A percentile compares a stretch with the other conserved stretches of the same genome.
phyloP scores from a whole-genome alignment of 1,140 invertebrate species.

The Ctenoplectra terminalis region DNA sequence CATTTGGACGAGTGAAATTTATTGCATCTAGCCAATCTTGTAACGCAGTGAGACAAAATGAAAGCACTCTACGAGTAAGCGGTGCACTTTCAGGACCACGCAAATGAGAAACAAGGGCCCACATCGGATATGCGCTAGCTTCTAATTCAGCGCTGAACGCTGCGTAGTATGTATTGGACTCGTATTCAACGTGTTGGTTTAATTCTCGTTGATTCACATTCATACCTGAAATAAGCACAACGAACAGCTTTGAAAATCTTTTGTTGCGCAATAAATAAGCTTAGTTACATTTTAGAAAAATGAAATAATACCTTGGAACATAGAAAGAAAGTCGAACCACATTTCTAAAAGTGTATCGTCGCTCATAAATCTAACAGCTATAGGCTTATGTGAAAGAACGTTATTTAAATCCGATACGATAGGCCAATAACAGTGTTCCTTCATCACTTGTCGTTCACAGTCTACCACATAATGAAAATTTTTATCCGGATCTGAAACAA shows the following conservation, averaged over 20 bases:
- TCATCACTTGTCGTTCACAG: slow-evolving; percentile 95
- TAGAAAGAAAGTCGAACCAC: slow-evolving; percentile 97
- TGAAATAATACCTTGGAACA: slow-evolving; percentile 92
- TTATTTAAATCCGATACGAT: slow-evolving; percentile 98
- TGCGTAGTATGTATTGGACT: slow-evolving; percentile 98
- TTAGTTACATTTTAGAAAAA: neutral
- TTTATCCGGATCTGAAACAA: slow-evolving; percentile 86
- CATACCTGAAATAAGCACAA: slow-evolving; percentile 87
- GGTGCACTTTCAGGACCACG: slow-evolving; percentile 88
- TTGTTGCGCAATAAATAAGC: neutral
- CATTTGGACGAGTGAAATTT: slow-evolving; percentile 87
- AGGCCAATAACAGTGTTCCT: slow-evolving; percentile 99
- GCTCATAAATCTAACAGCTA: slow-evolving; percentile 94
- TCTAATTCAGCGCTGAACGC: slow-evolving; percentile 98
- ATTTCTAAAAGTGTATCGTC: slow-evolving; percentile 94
- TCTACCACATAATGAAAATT: slow-evolving; percentile 97
- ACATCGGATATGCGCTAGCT: slow-evolving; percentile 98
- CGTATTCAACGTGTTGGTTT: slow-evolving; percentile 96
- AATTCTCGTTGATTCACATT: slow-evolving; percentile 96
- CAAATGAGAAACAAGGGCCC: slow-evolving; percentile 95
- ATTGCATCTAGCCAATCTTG: slow-evolving; percentile 94
- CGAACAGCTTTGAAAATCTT: neutral
- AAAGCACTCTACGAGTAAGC: slow-evolving; percentile 89
- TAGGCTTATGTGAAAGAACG: slow-evolving; percentile 95
- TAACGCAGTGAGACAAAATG: slow-evolving; percentile 89